Base-by-base conservation (phyloP, 1,140 invertebrate genomes). In the Rhopalosiphum padi region DNA sequence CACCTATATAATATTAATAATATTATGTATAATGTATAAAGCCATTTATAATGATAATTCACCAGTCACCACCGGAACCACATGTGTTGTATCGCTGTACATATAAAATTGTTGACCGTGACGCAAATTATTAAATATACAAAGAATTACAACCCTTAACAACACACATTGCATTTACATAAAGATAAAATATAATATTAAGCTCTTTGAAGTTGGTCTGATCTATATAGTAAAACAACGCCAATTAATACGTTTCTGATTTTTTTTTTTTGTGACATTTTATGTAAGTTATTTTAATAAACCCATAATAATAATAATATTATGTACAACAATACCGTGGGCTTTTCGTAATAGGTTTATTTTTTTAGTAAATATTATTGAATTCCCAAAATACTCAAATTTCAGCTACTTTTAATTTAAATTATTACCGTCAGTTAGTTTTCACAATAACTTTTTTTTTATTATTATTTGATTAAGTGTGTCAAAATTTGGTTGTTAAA, bases 21-120 rank as follows among this genome's bases (percentile, higher is more conserved):
- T 68, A 18, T 68, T 18, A 68, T 68, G 30, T n/a, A 77, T 77
- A 77, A 77, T 77, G 30, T 77, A 77, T 77, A 15, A 77, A 77
- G 30, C 30, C 35, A 83, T 83, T 83, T 83, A 83, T 83, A 83
- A 83, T 83, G 35, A 83, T 83, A 83, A 83, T 83, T 21, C 35
- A 37, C 60, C n/a, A 77, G 60, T 46, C 86, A 48, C 87, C 87
- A 89, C 87, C 87, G 87, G 48, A 89, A 89, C 87, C 48, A 55
- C 35, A 89, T 89, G n/a, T 89, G 48, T 89, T 89, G 48, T 89
- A 37, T 89, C 35, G 87, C 35, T 89, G n/a, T 30, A 87, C 23
- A n/a, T 48, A 48, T 41, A 55, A 83, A 83, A 83, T 22, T 37
- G 2, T 35, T 88, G 35, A 22, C 87, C 48, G 43, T 89, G 21